Conservation (phyloP, 1,140 invertebrate genomes). For the Grapholita molesta region DNA sequence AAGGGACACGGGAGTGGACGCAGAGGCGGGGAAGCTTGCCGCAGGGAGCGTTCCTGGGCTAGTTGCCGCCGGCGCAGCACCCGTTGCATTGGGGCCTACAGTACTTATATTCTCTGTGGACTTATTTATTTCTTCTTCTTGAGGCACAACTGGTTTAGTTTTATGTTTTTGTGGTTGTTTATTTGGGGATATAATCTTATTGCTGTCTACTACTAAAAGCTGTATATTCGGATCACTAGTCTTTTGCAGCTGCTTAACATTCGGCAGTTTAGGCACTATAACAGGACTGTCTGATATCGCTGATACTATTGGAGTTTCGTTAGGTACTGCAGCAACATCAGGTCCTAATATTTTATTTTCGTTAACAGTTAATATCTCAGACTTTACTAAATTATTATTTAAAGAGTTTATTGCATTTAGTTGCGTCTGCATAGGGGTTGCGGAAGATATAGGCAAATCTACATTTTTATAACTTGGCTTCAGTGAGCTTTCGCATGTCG, state of each 20-base stretch:
- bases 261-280: constrained; percentile 72
- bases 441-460: constrained; percentile 40
- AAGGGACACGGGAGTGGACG: constrained; percentile 14
- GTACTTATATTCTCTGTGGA: constrained; percentile 27
- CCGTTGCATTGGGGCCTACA: background rate
- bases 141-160: constrained; percentile 58
- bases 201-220: constrained; percentile 52
- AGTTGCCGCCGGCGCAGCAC: background rate
- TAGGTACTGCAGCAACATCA: constrained; percentile 48
- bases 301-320: constrained; percentile 63
- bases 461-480: constrained; percentile 55
- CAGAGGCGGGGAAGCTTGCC: background rate
- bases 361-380: constrained; percentile 65
- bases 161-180: constrained; percentile 53
- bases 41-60: background rate
- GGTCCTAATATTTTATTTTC: constrained; percentile 58
- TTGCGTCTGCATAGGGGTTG: constrained; percentile 50
- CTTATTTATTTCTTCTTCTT: constrained; percentile 42
- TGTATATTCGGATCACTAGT: constrained; percentile 49
- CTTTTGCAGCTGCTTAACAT: constrained; percentile 58
- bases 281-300: constrained; percentile 70
- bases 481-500: constrained; percentile 42
- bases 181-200: constrained; percentile 46
- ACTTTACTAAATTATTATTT: constrained; percentile 67
- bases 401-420: constrained; percentile 56